Evolutionary conservation across 2,888 invertebrate genomes (phyloP).

Genomic region (Drosophila macrospina): DNA sequence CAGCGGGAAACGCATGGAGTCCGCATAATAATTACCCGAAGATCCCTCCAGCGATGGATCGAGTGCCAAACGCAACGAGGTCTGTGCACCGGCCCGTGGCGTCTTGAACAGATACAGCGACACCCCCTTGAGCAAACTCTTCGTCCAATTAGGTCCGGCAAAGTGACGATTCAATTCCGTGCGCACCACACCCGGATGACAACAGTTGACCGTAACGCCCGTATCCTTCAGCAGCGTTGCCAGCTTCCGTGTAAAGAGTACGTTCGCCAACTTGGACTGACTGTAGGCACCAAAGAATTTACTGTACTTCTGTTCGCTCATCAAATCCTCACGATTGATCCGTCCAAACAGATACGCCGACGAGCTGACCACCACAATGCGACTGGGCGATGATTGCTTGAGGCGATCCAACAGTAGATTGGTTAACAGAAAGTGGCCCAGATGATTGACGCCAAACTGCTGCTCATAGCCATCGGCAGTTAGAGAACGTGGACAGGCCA

Average conservation of each 20-base stretch:
- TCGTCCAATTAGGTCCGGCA: conserved; percentile 61
- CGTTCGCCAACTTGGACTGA: conserved; percentile 92
- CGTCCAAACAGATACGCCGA: conserved; percentile 89
- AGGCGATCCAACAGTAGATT: conserved; percentile 87
- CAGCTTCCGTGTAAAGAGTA: conserved; percentile 90
- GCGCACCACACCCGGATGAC: conserved; percentile 91
- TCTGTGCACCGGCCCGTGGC: conserved; percentile 84
- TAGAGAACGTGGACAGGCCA: conserved; percentile 85
- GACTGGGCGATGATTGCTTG: conserved; percentile 88
- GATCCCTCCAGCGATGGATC: conserved; percentile 82
- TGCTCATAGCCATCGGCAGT: conserved; percentile 87
- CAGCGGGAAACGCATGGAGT: conserved; percentile 87
- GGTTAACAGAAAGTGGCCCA: conserved; percentile 88
- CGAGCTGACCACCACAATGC: conserved; percentile 91
- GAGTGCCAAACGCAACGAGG: conserved; percentile 81
- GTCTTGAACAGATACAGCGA: conserved; percentile 79
- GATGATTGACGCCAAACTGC: conserved; percentile 87
- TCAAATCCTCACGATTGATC: conserved; percentile 90
- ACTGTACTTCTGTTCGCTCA: conserved; percentile 89
- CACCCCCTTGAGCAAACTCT: conserved; percentile 63
- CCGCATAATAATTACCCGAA: conserved; percentile 86
- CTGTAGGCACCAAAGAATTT: conserved; percentile 88
- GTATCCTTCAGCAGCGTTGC: conserved; percentile 87
- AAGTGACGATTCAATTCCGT: conserved; percentile 89
- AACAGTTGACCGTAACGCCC: conserved; percentile 89